These are phyloP conservation scores for Nerophis lumbriciformis DNA, from an alignment of 2,113 vertebrate genomes.

Conservation along the genomic window DNA sequence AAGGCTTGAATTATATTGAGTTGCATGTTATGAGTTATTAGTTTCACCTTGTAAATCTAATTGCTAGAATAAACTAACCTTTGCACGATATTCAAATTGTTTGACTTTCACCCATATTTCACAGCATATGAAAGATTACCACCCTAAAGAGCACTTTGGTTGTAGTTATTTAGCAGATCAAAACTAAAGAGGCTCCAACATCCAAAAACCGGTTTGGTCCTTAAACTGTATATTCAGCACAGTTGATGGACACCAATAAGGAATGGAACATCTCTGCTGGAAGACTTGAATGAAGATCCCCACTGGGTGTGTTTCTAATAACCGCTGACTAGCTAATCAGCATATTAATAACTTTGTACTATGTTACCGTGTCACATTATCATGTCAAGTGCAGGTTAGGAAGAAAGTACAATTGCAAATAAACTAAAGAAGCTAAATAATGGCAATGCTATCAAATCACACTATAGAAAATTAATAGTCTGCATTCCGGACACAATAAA, in stretches of 20 bases:
- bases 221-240: not conserved
- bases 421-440: slow-evolving; percentile 29
- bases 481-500: slow-evolving; percentile 46
- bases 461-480: slow-evolving; percentile 34
- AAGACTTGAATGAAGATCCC: not conserved
- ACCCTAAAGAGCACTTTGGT: too few relatives aligned
- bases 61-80: too few relatives aligned
- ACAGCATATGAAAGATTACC: too few relatives aligned
- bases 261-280: not conserved
- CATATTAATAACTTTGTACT: slow-evolving; percentile 1
- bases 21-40: too few relatives aligned
- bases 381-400: slow-evolving; percentile 58
- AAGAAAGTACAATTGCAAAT: slow-evolving; percentile 41
- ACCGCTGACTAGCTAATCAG: not conserved
- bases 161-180: not conserved
- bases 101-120: too few relatives aligned
- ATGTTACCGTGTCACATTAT: slow-evolving; percentile 57
- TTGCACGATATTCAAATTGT: too few relatives aligned
- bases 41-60: too few relatives aligned
- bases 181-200: slow-evolving; percentile 7
- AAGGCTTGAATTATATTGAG: too few relatives aligned
- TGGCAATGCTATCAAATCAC: not conserved
- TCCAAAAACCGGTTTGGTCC: slow-evolving; percentile 15
- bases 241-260: slow-evolving; percentile 1
- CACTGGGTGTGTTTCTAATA: not conserved